Base-by-base conservation (phyloP, 1,140 invertebrate species). In the Ceratina japonica region DNA sequence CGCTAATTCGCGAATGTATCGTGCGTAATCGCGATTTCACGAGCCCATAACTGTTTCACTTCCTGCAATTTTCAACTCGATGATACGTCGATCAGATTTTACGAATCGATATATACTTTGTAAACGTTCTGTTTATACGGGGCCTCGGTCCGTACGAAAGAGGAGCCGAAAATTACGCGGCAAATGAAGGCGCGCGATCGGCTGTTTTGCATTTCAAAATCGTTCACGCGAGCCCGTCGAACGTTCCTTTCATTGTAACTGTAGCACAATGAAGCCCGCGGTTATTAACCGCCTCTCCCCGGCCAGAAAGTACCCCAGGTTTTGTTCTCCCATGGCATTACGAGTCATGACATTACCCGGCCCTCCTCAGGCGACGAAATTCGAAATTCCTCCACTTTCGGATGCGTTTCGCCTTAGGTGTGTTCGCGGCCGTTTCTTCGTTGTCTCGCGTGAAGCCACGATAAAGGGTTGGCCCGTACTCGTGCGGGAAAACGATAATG, bases 401-500 rank as follows among this genome's bases (percentile, higher is more conserved):
- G 27, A 63, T 44, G 22, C 27, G n/a, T 56, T 37, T 37, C 3
- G 5, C 37, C 20, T 16, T 16, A 44, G 16, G 18, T 54, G 0
- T 3, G 7, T n/a, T n/a, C 3, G 13, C 54, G 18, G 16, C 8
- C n/a, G 10, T 22, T n/a, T 24, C 58, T 49, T 75, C 44, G 22
- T 37, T 27, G 18, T 18, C 13, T 54, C 72, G 49, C 22, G 61
- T 12, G 72, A 56, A 37, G 8, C 24, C 5, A 27, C 16, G 4
- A 56, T 16, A 8, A 10, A 10, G 7, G 8, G 44, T 10, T n/a
- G 52, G 18, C 52, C 12, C 12, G n/a, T 56, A 13, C n/a, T 20
- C 2, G 24, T 51, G 63, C 24, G 68, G 70, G 71, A 64, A 74
- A 73, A 79, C 61, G 70, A 68, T 75, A 80, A 80, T 75, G 65